Percentiles rank a stretch among this genome's conserved stretches.
Conservation (phyloP, 2,888 invertebrate species). For the Cheilosia variabilis region DNA sequence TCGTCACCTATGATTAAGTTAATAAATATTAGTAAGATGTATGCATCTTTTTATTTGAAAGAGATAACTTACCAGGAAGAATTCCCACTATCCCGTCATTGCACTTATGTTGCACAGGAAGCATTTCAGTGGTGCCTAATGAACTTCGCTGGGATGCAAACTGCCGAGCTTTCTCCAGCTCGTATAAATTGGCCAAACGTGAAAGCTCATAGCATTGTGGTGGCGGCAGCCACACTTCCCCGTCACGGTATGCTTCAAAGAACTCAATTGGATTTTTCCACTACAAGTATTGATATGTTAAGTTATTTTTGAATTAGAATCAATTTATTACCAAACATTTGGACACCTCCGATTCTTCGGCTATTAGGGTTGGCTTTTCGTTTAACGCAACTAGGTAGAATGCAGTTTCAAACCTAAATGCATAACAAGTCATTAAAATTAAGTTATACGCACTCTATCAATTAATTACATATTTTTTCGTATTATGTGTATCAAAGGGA, state of each 20-base stretch:
- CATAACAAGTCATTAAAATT: background rate
- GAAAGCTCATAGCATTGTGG: constrained; percentile 92
- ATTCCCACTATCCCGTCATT: constrained; percentile 86
- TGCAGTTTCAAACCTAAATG: constrained; percentile 52
- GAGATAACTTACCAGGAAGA: constrained; percentile 85
- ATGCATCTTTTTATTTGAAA: background rate
- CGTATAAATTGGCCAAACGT: constrained; percentile 85
- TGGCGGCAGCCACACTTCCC: constrained; percentile 85
- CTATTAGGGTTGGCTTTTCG: constrained; percentile 74
- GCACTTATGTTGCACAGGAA: constrained; percentile 85
- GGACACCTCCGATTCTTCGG: constrained; percentile 77
- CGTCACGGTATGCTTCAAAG: constrained; percentile 76
- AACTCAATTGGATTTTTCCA: constrained; percentile 87
- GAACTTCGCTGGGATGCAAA: constrained; percentile 86
- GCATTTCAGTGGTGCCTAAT: constrained; percentile 85
- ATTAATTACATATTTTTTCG: no score
- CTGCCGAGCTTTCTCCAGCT: constrained; percentile 85
- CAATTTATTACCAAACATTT: constrained; percentile 15
- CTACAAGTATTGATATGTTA: constrained; percentile 83
- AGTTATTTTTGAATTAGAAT: background rate
- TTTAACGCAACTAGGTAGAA: constrained; percentile 55
- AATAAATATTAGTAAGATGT: background rate
- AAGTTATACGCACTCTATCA: background rate
- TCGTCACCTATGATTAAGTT: constrained; percentile 84
- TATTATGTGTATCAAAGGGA: no score